Conservation (phyloP, 2,888 invertebrate species). For the Ischnura elegans region DNA sequence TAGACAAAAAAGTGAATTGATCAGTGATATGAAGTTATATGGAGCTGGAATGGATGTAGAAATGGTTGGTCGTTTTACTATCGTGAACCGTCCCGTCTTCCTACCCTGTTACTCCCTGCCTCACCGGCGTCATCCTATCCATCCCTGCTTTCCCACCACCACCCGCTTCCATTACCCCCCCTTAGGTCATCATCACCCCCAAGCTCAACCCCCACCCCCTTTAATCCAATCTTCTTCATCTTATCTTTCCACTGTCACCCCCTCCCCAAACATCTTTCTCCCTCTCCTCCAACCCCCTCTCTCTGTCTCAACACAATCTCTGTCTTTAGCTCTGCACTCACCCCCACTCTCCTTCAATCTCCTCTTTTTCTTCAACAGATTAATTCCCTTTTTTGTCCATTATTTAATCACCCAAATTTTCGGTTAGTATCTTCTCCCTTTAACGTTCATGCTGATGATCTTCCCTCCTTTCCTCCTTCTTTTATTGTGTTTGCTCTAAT, state of each 20-base stretch:
- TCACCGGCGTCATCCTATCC: neutral
- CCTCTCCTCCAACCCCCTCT: neutral
- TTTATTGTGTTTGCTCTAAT: neutral
- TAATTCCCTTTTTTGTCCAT: neutral
- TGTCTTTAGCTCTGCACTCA: neutral
- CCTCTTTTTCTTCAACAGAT: neutral
- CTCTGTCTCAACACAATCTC: neutral
- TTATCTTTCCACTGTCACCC: neutral
- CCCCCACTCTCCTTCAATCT: neutral
- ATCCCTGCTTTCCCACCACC: neutral
- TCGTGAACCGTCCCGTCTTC: too few species aligned
- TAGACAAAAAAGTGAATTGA: too few species aligned
- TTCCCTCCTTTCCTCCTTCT: neutral
- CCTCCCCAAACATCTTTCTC: neutral
- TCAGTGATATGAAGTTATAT: too few species aligned
- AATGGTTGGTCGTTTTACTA: too few species aligned
- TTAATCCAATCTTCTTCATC: conserved; percentile 33
- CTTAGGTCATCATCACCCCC: too few species aligned
- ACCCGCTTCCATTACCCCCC: neutral
- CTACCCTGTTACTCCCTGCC: neutral
- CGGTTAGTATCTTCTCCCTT: neutral
- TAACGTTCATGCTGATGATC: neutral
- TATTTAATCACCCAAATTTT: neutral
- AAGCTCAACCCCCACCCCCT: neutral
- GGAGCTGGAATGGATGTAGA: too few species aligned